Evolutionary conservation across 1,140 invertebrate genomes (phyloP), one percentile per base, ranked within the genome.

Genomic region (Myzus persicae): DNA sequence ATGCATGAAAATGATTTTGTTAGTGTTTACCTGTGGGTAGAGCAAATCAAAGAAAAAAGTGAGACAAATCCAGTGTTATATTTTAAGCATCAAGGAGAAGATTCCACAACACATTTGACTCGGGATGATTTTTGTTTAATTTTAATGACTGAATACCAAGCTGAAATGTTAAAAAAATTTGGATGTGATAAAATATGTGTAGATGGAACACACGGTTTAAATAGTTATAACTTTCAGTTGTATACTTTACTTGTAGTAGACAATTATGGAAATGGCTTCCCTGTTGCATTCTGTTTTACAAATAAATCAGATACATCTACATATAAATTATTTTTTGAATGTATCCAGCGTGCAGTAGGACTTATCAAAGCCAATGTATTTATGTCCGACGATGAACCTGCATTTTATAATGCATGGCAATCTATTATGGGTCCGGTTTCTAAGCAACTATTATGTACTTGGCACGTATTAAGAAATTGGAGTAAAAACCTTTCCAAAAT

Each of bases 301-400:
- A 54, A 54, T 54, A 54, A 54, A 54, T 54, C 51, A 54, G 51
- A 76, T 76, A 76, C 67, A 76, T 31, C 31, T 76, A 31, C n/a
- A 76, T 76, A 76, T 76, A 76, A 31, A 76, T 76, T 76, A 76
- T 76, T 76, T 76, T 76, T 76, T 76, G 67, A 76, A 76, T 76
- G n/a, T 76, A n/a, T 76, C 26, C 7, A 76, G 9, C 24, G n/a
- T n/a, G 11, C 2, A n/a, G 59, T 76, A n/a, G 31, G 59, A 76
- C 26, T 76, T n/a, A 76, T 76, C n/a, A n/a, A 76, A 76, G 8
- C 31, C 11, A n/a, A 31, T 2, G 31, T 76, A 76, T 76, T 76
- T n/a, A 76, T 76, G 59, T 76, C 59, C 4, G 59, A 76, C 59
- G 31, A 76, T 76, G 59, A 76, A 76, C 59, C 31, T n/a, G 59